These are phyloP conservation scores for Pseudochaenichthys georgianus DNA, from an alignment of 2,797 vertebrate species.

Conservation along the genomic window DNA sequence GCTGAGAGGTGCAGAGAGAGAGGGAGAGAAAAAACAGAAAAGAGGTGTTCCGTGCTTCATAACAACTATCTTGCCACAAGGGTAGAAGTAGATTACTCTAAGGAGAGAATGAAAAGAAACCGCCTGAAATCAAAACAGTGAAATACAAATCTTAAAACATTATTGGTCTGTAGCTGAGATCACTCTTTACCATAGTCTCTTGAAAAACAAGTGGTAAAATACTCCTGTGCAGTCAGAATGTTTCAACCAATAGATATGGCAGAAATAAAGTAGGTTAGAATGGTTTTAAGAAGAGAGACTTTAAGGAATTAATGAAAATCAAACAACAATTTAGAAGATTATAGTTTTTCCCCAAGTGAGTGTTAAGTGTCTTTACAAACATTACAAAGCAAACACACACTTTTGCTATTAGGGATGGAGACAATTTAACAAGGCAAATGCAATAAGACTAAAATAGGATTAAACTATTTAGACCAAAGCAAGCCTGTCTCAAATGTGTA, in stretches of 20 bases:
- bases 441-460: not conserved
- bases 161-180: not conserved
- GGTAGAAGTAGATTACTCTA: too few species aligned
- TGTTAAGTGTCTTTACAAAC: not conserved
- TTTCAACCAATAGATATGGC: not conserved
- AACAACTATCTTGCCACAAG: not conserved
- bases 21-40: not conserved
- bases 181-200: not conserved
- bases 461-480: constrained; percentile 11
- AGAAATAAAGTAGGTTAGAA: not conserved
- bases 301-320: not conserved
- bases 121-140: constrained; percentile 10
- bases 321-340: not conserved
- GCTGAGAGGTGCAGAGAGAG: not conserved
- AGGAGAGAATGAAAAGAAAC: not conserved
- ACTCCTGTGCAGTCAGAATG: not conserved
- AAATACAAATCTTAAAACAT: not conserved
- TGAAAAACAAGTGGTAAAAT: not conserved
- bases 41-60: not conserved
- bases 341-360: not conserved
- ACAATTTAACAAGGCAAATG: constrained; percentile 7
- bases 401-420: not conserved
- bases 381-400: not conserved
- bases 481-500: not conserved
- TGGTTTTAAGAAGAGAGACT: not conserved